These are phyloP conservation scores for Leptobrachium leishanense DNA, from an alignment of 2,113 vertebrate species.

Conservation along the genomic window DNA sequence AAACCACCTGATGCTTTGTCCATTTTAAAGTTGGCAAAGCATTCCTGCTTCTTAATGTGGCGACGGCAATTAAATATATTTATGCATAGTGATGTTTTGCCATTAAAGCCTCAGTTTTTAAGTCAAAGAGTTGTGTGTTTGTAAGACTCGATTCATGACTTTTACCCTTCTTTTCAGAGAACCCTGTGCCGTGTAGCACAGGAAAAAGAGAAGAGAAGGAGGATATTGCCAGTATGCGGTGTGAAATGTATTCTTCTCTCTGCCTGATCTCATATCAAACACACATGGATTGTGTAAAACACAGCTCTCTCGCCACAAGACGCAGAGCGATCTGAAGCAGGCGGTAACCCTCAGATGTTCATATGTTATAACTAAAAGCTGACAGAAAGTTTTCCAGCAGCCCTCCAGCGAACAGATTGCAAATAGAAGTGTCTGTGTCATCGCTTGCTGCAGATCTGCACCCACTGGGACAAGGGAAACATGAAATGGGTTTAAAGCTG, in stretches of 20 bases:
- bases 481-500: slow-evolving; percentile 34
- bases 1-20: too few relatives aligned
- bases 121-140: too few relatives aligned
- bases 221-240: slow-evolving; percentile 29
- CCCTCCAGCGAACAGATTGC: slow-evolving; percentile 49
- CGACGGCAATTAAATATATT: too few relatives aligned
- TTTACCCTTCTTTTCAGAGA: too few relatives aligned
- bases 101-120: too few relatives aligned
- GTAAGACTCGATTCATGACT: too few relatives aligned
- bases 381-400: slow-evolving; percentile 49
- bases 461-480: slow-evolving; percentile 36
- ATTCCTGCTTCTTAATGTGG: too few relatives aligned
- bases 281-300: slow-evolving; percentile 47
- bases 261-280: slow-evolving; percentile 47
- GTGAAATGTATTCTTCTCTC: slow-evolving; percentile 36
- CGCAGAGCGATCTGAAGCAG: slow-evolving; percentile 44
- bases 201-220: neutral
- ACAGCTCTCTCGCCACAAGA: slow-evolving; percentile 44
- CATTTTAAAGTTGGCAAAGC: too few relatives aligned
- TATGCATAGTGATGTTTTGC: too few relatives aligned
- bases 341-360: slow-evolving; percentile 47
- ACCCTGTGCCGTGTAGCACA: too few relatives aligned
- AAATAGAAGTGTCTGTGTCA: slow-evolving; percentile 41
- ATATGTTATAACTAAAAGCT: slow-evolving; percentile 48
- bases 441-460: slow-evolving; percentile 38